Conservation (phyloP, 2,888 invertebrate genomes). For the Sisyra nigra region DNA sequence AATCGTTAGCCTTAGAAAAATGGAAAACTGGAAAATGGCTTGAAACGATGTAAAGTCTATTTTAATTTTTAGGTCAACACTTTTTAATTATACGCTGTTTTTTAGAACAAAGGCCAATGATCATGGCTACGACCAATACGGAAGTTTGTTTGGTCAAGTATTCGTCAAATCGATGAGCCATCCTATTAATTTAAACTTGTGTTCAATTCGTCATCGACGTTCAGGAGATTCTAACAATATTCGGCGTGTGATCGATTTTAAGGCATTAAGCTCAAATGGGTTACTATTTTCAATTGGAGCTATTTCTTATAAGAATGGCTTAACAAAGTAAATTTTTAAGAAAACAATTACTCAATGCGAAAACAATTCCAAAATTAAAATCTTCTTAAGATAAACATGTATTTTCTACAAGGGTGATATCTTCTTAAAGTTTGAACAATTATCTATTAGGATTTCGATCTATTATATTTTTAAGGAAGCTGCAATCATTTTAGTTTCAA, state of each 20-base stretch:
- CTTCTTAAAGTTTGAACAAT: no score
- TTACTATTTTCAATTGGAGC: slow-evolving; percentile 36
- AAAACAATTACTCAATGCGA: no score
- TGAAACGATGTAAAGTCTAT: slow-evolving; percentile 31
- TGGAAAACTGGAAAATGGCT: slow-evolving; percentile 42
- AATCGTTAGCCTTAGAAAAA: slow-evolving; percentile 35
- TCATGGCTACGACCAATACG: slow-evolving; percentile 45
- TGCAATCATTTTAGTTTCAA: no score
- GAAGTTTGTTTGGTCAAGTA: slow-evolving; percentile 40
- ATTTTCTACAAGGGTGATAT: no score
- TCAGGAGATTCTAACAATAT: slow-evolving; percentile 23
- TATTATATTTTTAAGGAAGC: no score
- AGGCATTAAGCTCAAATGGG: slow-evolving; percentile 34
- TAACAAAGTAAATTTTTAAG: slow-evolving; percentile 23
- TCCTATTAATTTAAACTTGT: slow-evolving; percentile 28
- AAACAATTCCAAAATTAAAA: not conserved
- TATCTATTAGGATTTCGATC: no score
- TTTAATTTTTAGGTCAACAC: not conserved
- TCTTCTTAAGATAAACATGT: no score
- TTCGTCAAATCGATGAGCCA: slow-evolving; percentile 28
- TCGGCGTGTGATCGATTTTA: slow-evolving; percentile 23
- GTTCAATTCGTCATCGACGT: slow-evolving; percentile 32
- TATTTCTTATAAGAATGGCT: slow-evolving; percentile 30
- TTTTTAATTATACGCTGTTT: no score
- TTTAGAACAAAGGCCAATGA: slow-evolving; percentile 27